Percentiles rank a stretch among this genome's conserved stretches.
These are phyloP conservation scores for Chlamydotis undulata DNA, from an alignment of 2,113 vertebrate species.

Conservation along the genomic window DNA sequence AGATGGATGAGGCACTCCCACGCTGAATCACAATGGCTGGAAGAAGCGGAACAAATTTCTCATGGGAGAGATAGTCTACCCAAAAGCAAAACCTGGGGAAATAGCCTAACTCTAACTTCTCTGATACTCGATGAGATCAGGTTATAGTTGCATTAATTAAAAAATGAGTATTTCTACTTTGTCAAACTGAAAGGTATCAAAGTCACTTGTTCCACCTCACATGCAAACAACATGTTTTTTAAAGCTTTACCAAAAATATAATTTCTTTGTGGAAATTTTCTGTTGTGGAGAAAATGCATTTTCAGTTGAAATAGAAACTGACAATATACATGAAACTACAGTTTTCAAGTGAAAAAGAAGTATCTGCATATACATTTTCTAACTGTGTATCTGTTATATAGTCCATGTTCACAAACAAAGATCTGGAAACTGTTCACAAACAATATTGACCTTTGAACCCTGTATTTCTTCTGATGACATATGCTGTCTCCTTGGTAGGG, in stretches of 20 bases:
- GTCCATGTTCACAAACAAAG: not conserved
- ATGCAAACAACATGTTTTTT: not conserved
- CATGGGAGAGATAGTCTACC: not conserved
- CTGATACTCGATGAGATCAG: not conserved
- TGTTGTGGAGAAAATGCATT: not conserved
- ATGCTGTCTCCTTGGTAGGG: not conserved
- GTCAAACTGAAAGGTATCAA: not conserved
- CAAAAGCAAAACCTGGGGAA: not conserved
- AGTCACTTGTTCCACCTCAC: not conserved
- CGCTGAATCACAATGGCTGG: not conserved
- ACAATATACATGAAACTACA: not conserved
- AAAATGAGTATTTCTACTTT: not conserved
- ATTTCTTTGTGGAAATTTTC: not conserved
- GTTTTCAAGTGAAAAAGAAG: not conserved
- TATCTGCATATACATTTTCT: not conserved
- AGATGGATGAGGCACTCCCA: not conserved
- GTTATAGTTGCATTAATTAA: not conserved
- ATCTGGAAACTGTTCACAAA: not conserved
- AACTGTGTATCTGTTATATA: not conserved
- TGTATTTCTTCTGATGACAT: not conserved
- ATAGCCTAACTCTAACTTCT: not conserved
- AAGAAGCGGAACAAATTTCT: not conserved
- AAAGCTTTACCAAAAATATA: not conserved
- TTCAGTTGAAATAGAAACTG: not conserved
- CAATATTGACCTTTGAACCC: not conserved